Base-by-base conservation (phyloP, 2,113 vertebrate species). In the Rhynchomys soricoides region DNA sequence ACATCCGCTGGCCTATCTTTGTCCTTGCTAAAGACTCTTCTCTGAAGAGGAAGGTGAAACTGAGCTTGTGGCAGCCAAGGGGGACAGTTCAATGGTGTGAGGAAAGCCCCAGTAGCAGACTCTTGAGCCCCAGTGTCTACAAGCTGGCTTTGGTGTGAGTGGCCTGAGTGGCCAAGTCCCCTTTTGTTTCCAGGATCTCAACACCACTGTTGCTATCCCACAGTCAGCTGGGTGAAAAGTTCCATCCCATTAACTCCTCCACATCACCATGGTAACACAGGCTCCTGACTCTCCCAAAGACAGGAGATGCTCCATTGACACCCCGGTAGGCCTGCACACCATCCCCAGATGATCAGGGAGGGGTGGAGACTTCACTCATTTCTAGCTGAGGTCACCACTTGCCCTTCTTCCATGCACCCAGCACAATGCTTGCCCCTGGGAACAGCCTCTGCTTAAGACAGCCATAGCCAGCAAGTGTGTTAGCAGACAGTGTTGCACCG, bases 171-270 rank as follows among this genome's bases (percentile, higher is more conserved):
- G 13, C 90, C 1, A 0, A 88, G 40, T 11, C 52, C 37, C 12
- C 87, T 95, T 95, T 83, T 95, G 95, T 94, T 90, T 86, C 13
- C 37, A 31, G 66, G 48, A 45, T 95, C 95, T 94, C 29, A n/a
- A 43, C 40, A 1, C 40, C 0, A n/a, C 45, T 52, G 55, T 71
- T 68, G 66, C 9, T n/a, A 90, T 50, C 66, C 95, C 95, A 91
- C 52, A 52, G 31, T 94, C 85, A 75, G 96, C 97, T 95, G 96
- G 4, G 17, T 66, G 71, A 96, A 59, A 1, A 50, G 97, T 98
- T 98, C 98, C 94, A 4, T 98, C 97, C 98, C 98, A 98, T 98
- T 98, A 98, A 98, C 97, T 97, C 97, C 91, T 96, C 90, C 96
- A 83, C 0, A 0, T 98, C 95, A 93, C 98, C 97, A 98, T 98